Percentiles rank a stretch among this genome's conserved stretches.
These are phyloP conservation scores for Ophion slaviceki DNA, from an alignment of 2,888 invertebrate species.

Conservation along the genomic window DNA sequence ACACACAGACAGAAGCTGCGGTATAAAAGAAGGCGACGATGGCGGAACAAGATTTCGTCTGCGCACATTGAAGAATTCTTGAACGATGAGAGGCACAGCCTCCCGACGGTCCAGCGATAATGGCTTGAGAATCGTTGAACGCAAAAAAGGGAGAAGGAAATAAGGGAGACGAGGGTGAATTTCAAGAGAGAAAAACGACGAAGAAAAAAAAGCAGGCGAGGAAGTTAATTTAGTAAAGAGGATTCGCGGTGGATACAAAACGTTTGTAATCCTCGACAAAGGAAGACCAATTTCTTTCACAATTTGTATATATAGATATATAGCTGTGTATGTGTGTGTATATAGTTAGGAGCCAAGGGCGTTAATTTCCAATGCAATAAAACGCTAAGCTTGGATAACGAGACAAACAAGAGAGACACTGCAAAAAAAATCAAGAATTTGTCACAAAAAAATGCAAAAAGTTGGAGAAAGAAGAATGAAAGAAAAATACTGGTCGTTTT, in stretches of 20 bases:
- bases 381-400: too few species aligned
- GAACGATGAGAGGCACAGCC: constrained; percentile 44
- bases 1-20: constrained; percentile 61
- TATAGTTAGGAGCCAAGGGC: constrained; percentile 47
- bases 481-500: too few species aligned
- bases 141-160: constrained; percentile 30
- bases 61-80: constrained; percentile 41
- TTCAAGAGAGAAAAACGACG: constrained; percentile 21
- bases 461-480: too few species aligned
- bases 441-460: too few species aligned
- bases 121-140: constrained; percentile 64
- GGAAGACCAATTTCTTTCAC: constrained; percentile 49
- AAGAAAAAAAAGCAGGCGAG: constrained; percentile 51
- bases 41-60: constrained; percentile 10
- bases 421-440: too few species aligned
- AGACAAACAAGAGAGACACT: too few species aligned
- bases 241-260: constrained; percentile 70
- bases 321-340: constrained; percentile 34
- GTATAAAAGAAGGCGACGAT: constrained; percentile 62
- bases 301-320: constrained; percentile 39
- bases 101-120: constrained; percentile 73
- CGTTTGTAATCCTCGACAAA: constrained; percentile 74
- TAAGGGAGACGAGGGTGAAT: constrained; percentile 7
- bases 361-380: neutral
- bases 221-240: constrained; percentile 77